Evolutionary conservation across 2,797 vertebrate species (phyloP).

Genomic region (Peromyscus nudipes): DNA sequence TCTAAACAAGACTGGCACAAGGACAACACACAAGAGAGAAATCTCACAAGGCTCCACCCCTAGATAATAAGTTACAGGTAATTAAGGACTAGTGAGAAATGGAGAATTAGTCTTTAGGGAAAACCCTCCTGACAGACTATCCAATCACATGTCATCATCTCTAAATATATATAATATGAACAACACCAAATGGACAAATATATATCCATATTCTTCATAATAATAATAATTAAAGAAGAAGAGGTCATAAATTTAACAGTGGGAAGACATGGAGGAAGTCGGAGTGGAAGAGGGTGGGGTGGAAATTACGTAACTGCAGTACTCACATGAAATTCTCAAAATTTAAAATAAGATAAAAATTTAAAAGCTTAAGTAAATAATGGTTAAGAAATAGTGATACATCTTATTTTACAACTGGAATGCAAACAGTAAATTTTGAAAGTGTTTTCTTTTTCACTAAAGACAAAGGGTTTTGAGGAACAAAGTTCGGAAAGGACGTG

Average conservation of each 20-base stretch:
- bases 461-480: background rate
- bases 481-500: background rate
- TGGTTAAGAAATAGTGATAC: background rate
- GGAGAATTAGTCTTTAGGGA: background rate
- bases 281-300: background rate
- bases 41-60: background rate
- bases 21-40: background rate
- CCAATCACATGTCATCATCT: background rate
- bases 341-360: background rate
- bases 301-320: background rate
- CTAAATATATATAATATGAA: background rate
- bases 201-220: background rate
- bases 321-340: background rate
- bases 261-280: background rate
- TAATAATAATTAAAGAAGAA: background rate
- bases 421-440: conserved; percentile 34
- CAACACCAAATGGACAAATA: background rate
- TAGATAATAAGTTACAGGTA: background rate
- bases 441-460: background rate
- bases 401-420: background rate
- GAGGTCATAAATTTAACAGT: background rate
- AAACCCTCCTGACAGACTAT: background rate
- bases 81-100: background rate
- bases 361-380: background rate
- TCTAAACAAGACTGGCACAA: background rate